phyloP scores from a whole-genome alignment of 1,140 invertebrate genomes.

The Penaeus indicus region DNA sequence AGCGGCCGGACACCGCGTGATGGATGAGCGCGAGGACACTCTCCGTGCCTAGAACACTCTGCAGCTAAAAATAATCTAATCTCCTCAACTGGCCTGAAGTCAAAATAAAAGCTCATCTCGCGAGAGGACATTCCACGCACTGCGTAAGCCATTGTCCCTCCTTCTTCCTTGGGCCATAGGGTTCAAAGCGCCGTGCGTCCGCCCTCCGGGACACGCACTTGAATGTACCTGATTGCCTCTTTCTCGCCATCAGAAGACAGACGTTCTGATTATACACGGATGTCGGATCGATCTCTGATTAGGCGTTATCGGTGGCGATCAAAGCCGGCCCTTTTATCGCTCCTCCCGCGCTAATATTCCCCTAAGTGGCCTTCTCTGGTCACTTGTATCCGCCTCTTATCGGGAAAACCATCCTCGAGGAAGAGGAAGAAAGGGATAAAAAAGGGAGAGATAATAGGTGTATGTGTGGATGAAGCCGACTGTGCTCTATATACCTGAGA shows the following conservation, averaged over 20 bases:
- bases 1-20: too few relatives aligned
- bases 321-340: slow-evolving; percentile 50
- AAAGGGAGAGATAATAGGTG: not conserved
- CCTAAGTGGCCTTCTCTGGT: slow-evolving; percentile 56
- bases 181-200: slow-evolving; percentile 42
- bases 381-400: not conserved
- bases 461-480: not conserved
- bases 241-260: slow-evolving; percentile 61
- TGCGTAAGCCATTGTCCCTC: too few relatives aligned
- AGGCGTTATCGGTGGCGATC: slow-evolving; percentile 39
- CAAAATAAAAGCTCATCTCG: too few relatives aligned
- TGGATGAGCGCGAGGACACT: too few relatives aligned
- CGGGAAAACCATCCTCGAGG: slow-evolving; percentile 31
- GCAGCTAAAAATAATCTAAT: too few relatives aligned
- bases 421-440: not conserved
- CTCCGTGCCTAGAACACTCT: too few relatives aligned
- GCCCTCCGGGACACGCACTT: slow-evolving; percentile 28
- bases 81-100: too few relatives aligned
- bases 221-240: slow-evolving; percentile 60
- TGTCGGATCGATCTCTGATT: slow-evolving; percentile 62
- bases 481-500: too few relatives aligned
- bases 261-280: slow-evolving; percentile 62
- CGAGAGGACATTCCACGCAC: too few relatives aligned
- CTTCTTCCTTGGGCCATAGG: slow-evolving; percentile 32
- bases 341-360: slow-evolving; percentile 58